phyloP scores from a whole-genome alignment of 37 sponge, comb jelly and placozoan genomes.

The Eunapius fragilis region DNA sequence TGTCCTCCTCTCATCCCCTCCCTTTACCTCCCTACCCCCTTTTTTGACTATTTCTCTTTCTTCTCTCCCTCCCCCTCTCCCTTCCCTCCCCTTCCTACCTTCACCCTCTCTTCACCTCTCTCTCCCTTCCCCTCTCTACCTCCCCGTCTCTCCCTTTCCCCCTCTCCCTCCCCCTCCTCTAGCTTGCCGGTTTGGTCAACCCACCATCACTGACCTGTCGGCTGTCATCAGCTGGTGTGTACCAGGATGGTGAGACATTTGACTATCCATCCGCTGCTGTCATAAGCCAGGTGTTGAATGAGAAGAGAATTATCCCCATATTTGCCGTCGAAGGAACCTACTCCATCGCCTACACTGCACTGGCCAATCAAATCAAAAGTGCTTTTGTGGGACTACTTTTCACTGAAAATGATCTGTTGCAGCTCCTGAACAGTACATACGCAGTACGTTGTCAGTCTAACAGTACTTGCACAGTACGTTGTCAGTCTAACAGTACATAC shows the following conservation, averaged over 20 bases:
- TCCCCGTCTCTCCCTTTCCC: conserved; percentile 16
- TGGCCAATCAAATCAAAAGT: conserved; percentile 39
- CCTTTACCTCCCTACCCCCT: background rate
- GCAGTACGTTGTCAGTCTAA: conserved; percentile 21
- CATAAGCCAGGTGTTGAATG: conserved; percentile 59
- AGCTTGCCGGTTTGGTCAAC: background rate
- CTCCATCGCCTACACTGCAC: conserved; percentile 26
- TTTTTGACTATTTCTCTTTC: background rate
- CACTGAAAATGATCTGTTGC: background rate
- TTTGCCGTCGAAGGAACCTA: conserved; percentile 63
- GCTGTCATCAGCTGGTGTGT: conserved; percentile 6
- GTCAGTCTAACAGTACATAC: no score
- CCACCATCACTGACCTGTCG: background rate
- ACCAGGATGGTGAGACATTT: conserved; percentile 7
- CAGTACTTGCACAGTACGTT: no score
- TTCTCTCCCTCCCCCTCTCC: background rate
- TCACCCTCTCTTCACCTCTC: background rate
- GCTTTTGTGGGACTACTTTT: conserved; percentile 45
- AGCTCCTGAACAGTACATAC: conserved; percentile 20
- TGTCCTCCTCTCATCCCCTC: background rate
- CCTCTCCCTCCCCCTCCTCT: background rate
- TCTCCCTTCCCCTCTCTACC: background rate
- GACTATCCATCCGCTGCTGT: conserved; percentile 78
- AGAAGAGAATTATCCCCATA: conserved; percentile 74
- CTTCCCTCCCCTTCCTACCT: background rate